Conservation (phyloP, 2,888 invertebrate species). For the Scelioninae gen. 1 region DNA sequence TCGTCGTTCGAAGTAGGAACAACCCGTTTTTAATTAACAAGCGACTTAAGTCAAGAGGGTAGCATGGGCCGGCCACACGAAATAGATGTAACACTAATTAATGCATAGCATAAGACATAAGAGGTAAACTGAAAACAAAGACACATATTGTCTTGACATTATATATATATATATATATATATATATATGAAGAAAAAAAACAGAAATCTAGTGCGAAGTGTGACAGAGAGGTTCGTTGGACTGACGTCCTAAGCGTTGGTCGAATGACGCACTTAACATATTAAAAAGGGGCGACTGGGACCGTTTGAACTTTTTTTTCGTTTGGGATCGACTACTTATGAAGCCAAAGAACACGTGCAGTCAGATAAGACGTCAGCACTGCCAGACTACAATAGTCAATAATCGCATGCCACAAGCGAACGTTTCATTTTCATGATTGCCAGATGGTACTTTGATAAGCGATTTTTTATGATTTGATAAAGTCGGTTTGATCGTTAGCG, state of each 20-base stretch:
- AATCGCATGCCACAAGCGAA: slow-evolving; percentile 14
- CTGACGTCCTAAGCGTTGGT: slow-evolving; percentile 82
- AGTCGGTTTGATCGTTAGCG: slow-evolving; percentile 14
- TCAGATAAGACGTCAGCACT: slow-evolving; percentile 32
- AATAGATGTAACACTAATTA: slow-evolving; percentile 82
- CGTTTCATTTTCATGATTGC: not conserved
- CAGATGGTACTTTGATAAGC: slow-evolving; percentile 35
- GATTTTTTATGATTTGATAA: slow-evolving; percentile 16
- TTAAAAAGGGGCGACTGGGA: slow-evolving; percentile 81
- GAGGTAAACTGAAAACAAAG: slow-evolving; percentile 74
- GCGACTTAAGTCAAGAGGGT: slow-evolving; percentile 72
- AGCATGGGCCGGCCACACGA: slow-evolving; percentile 84
- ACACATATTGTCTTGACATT: slow-evolving; percentile 76
- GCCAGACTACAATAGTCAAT: slow-evolving; percentile 27
- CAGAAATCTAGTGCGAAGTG: slow-evolving; percentile 59
- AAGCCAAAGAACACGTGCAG: not conserved
- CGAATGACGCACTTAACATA: slow-evolving; percentile 82
- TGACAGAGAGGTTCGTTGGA: slow-evolving; percentile 79
- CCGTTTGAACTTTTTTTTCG: slow-evolving; percentile 70
- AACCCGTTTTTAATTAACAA: not conserved
- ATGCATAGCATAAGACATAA: slow-evolving; percentile 80
- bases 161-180: slow-evolving; percentile 44
- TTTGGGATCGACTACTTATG: slow-evolving; percentile 52
- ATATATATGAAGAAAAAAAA: too few species aligned
- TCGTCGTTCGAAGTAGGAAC: slow-evolving; percentile 18